Evolutionary conservation across 1,140 invertebrate genomes (phyloP).

Genomic region (Drosophila ficusphila): DNA sequence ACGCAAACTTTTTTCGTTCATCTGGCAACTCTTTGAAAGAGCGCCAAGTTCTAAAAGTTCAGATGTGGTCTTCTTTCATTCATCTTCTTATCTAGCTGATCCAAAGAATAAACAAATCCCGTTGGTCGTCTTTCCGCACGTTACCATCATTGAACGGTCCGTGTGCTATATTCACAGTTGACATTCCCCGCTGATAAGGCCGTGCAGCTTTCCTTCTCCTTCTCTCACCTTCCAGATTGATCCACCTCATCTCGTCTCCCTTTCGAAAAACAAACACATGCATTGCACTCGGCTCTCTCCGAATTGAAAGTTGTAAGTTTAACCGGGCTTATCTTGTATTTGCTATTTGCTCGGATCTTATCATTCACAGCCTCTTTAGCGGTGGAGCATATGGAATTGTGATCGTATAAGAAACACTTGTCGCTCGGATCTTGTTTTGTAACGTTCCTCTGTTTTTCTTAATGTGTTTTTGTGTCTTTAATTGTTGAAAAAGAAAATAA

Average conservation of each 20-base stretch:
- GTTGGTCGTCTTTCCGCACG: conserved; percentile 45
- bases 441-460: conserved; percentile 20
- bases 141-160: conserved; percentile 50
- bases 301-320: conserved; percentile 36
- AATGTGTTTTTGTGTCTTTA: conserved; percentile 42
- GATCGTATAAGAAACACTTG: conserved; percentile 48
- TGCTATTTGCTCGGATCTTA: conserved; percentile 61
- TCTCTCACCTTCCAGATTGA: neutral
- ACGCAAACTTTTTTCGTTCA: neutral
- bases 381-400: conserved; percentile 15
- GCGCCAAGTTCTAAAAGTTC: conserved; percentile 13
- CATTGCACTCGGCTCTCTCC: conserved; percentile 61
- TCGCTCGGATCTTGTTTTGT: conserved; percentile 21
- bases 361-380: conserved; percentile 52
- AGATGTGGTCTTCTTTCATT: neutral
- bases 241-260: neutral
- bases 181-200: conserved; percentile 24
- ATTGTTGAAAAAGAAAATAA: conserved; percentile 7
- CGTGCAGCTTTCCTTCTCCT: neutral
- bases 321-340: conserved; percentile 63
- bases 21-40: conserved; percentile 2
- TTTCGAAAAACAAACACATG: conserved; percentile 7
- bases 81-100: conserved; percentile 5
- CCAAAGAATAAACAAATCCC: conserved; percentile 35
- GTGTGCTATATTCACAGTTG: conserved; percentile 45